phyloP scores from a whole-genome alignment of 2,113 vertebrate genomes.

The Ceratotherium simum region DNA sequence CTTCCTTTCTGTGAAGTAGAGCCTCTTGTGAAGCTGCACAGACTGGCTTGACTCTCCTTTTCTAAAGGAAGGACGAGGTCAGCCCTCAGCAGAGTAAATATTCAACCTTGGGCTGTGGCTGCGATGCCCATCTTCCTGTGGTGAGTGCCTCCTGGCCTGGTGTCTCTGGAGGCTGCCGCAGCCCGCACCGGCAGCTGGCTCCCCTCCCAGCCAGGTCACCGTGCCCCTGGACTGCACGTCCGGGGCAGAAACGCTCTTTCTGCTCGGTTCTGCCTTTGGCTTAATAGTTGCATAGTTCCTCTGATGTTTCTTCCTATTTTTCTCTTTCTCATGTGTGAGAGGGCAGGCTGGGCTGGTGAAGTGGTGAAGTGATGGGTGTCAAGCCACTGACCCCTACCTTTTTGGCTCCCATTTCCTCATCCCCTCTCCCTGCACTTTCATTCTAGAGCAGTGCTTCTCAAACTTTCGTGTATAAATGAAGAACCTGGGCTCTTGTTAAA shows the following conservation, averaged over 20 bases:
- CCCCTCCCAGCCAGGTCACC: neutral
- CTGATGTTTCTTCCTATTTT: neutral
- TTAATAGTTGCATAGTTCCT: neutral
- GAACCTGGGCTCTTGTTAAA: neutral
- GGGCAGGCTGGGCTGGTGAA: neutral
- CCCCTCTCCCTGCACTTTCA: neutral
- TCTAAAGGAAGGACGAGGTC: neutral
- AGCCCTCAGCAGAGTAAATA: neutral
- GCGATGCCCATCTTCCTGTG: neutral
- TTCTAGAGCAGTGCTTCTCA: neutral
- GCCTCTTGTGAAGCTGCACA: neutral
- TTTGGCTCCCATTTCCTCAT: neutral
- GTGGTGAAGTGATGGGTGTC: neutral
- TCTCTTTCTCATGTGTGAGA: neutral
- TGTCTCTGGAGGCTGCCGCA: neutral
- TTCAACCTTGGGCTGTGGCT: neutral
- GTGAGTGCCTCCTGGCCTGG: neutral
- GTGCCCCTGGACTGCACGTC: neutral
- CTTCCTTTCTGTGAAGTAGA: neutral
- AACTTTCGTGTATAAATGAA: neutral
- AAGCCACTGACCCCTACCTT: neutral
- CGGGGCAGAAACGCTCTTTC: neutral
- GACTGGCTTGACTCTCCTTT: neutral
- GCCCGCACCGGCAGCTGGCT: neutral
- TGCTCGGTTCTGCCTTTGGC: neutral